Conservation (phyloP, 2,888 invertebrate genomes). For the Diplolepis rosae region DNA sequence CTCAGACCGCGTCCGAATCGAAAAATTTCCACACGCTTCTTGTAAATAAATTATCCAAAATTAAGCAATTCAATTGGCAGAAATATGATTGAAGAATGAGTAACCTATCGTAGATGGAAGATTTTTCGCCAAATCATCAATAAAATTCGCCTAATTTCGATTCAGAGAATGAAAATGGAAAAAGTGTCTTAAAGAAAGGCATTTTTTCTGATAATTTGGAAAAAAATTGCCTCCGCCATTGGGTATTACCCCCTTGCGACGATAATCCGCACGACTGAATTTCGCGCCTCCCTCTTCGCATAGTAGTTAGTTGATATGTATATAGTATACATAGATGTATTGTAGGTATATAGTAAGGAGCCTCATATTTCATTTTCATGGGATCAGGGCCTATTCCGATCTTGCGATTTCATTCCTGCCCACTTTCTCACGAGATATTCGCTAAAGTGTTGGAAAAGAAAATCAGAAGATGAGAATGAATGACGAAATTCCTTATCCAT, state of each 20-base stretch:
- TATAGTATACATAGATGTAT: neutral
- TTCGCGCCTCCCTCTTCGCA: slow-evolving; percentile 35
- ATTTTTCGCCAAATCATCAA: no score
- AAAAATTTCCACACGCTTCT: no score
- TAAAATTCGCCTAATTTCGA: no score
- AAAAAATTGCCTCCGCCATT: neutral
- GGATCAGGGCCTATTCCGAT: slow-evolving; percentile 31
- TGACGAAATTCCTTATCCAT: slow-evolving; percentile 6
- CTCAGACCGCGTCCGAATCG: no score
- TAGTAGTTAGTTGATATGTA: neutral
- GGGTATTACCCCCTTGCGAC: slow-evolving; percentile 10
- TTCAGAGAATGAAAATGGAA: no score
- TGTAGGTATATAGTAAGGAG: slow-evolving; percentile 2
- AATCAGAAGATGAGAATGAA: neutral
- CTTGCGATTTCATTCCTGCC: slow-evolving; percentile 25
- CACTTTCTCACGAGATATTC: slow-evolving; percentile 21
- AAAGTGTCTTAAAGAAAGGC: no score
- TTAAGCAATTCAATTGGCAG: no score
- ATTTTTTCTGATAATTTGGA: neutral
- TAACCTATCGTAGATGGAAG: no score
- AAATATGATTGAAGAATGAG: no score
- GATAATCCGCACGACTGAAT: slow-evolving; percentile 37
- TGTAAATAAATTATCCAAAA: no score
- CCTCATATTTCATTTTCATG: slow-evolving; percentile 45
- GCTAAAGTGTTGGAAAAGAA: slow-evolving; percentile 12